Evolutionary conservation across 2,888 invertebrate genomes (phyloP), one percentile per base, ranked within the genome.

Genomic region (Nomada hirtipes): DNA sequence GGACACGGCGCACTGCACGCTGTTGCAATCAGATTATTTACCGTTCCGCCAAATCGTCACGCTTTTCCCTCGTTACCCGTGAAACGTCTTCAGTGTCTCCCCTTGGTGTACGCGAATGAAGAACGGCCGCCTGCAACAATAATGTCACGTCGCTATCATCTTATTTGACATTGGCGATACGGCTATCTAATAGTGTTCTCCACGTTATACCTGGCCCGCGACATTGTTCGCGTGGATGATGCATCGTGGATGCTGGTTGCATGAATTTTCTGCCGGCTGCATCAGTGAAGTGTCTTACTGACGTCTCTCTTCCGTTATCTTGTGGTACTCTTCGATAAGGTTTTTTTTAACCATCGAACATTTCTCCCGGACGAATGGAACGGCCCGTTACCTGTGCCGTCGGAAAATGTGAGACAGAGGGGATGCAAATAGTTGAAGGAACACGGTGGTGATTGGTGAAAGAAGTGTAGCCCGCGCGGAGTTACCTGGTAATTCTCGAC

Each of bases 21-120:
- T 64, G 69, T 64, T 67, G 26, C 59, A 61, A 36, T 15, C 65
- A 13, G 76, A 70, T 79, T 71, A 77, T 77, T 63, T 72, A 77
- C 78, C 36, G 53, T 68, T 29, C 55, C 64, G 79, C 36, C 29
- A 59, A 53, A 70, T 70, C 64, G 60, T 67, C 57, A 42, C 50
- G 69, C 50, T 82, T 82, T 79, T 70, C 80, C 59, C 36, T 18
- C n/a, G 26, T 64, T 0, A 50, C 15, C 20, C 52, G 47, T 20
- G 57, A 69, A 47, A 69, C 69, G 69, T 47, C 29, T n/a, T 47
- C 44, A 69, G 76, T 68, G 68, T 50, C 55, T 63, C 42, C 18
- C 13, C 18, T 57, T 36, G 26, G 60, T 26, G 29, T 52, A 70
- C 60, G 79, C 67, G 71, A 80, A 68, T 72, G 71, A 79, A 60